Evolutionary conservation across 2,797 vertebrate genomes (phyloP), one percentile per base, ranked within the genome.

Genomic region (Scomberomorus guttatus): DNA sequence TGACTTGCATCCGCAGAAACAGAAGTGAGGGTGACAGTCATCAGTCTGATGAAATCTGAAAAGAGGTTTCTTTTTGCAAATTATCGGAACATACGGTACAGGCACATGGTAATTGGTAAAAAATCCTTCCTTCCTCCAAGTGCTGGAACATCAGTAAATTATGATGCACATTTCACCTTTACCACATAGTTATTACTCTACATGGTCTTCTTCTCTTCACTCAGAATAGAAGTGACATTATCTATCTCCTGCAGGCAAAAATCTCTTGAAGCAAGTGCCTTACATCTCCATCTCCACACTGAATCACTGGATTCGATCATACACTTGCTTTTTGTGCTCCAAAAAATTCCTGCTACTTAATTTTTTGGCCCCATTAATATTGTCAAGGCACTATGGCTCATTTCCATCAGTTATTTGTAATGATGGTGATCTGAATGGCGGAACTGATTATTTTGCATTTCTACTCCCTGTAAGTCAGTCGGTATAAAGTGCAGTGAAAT

Each of bases 101-200:
- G 29, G 22, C 77, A 87, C 79, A 79, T 79, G 81, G 79, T 50
- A 20, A 73, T 22, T 46, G 54, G 24, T n/a, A 37, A 29, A 37
- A 29, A 58, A 73, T 25, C 5, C 34, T 15, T 55, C 10, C 46
- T 24, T 71, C 14, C 32, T 32, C 20, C 46, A 56, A 46, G 27
- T 3, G 71, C 22, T 39, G n/a, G 20, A 39, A 67, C 13, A 17
- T 17, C 0, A 1, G 13, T 17, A 11, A 59, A 54, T 72, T 34
- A 46, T 6, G 54, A 46, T 32, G 32, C 24, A 50, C 12, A 54
- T 62, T 42, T 62, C 1, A 1, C 50, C 25, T 18, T 15, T 66
- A 39, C n/a, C 42, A 15, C n/a, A 51, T 6, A 25, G 22, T 57
- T 3, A 24, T 52, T 24, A 52, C 22, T 52, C 51, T 24, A 5